Base-by-base conservation (phyloP, 2,888 invertebrate species). In the Idaea biselata region DNA sequence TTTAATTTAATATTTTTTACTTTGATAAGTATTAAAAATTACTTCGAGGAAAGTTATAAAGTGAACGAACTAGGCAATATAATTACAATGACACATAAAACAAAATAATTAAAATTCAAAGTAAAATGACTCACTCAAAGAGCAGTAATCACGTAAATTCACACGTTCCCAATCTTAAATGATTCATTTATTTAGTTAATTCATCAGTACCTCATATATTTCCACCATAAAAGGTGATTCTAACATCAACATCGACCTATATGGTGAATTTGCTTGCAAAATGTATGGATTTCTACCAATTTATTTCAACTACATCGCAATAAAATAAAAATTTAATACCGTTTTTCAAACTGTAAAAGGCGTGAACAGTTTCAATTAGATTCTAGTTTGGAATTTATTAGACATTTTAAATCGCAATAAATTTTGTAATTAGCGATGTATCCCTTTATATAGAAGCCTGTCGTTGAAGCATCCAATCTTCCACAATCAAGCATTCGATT, bases 221-320 rank as follows among this genome's bases (percentile, higher is more conserved):
- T 61, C 58, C 64, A 18, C 71, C 68, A 60, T 68, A 63, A 55
- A 69, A 60, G 69, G 25, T 64, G 62, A 64, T 71, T 67, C 69
- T 70, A 67, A 64, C 67, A 70, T 72, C 67, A 65, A 59, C 68
- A 58, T 44, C 61, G 31, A 58, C 69, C 60, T 66, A 70, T 70
- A 73, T 68, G 68, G 74, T 63, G 63, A 72, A 69, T 71, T 70
- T 63, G 65, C 66, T 69, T 44, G 58, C 63, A 63, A 44, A 44
- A 44, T 44, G 3, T 11, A 44, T 44, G 8, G 5, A 44, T 44
- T 44, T 44, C 44, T 11, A 44, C 44, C 44, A 44, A 44, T 44
- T 44, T 0, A 44, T 14, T 44, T 44, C 11, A 44, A 44, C 44
- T 44, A 44, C 44, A 44, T 44, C 44, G 44, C 44, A 11, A 44